Percentiles rank a stretch among this genome's conserved stretches.
These are phyloP conservation scores for Brachionus angularis DNA, from an alignment of 1,140 invertebrate genomes.

Conservation along the genomic window DNA sequence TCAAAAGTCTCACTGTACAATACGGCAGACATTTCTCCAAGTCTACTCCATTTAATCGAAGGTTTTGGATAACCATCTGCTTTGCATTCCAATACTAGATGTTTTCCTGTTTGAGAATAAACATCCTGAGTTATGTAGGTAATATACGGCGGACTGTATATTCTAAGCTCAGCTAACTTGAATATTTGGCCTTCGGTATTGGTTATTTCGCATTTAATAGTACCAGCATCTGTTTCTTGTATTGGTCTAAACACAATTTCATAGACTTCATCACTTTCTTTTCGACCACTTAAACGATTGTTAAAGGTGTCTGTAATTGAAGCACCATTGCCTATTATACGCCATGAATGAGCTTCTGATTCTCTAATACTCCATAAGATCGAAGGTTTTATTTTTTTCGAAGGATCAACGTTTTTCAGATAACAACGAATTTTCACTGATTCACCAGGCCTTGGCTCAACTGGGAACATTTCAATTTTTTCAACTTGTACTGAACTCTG, in stretches of 20 bases:
- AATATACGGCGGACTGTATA: constrained; percentile 32
- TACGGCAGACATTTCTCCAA: constrained; percentile 22
- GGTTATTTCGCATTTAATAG: constrained; percentile 34
- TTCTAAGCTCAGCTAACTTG: background rate
- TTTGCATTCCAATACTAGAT: constrained; percentile 12
- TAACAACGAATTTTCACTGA: constrained; percentile 39
- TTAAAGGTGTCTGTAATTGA: constrained; percentile 39
- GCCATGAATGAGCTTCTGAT: background rate
- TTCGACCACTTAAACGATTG: constrained; percentile 33
- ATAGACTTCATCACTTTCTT: constrained; percentile 44
- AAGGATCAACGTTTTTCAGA: constrained; percentile 44
- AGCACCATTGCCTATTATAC: constrained; percentile 36
- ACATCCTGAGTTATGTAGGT: constrained; percentile 36
- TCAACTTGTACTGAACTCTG: constrained; percentile 43
- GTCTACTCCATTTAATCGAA: constrained; percentile 34
- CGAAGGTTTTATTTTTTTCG: constrained; percentile 10
- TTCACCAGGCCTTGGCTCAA: constrained; percentile 29
- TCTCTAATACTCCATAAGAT: constrained; percentile 40
- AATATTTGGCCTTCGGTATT: constrained; percentile 42
- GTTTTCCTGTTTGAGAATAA: background rate
- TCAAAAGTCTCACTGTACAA: constrained; percentile 27
- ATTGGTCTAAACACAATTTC: constrained; percentile 40
- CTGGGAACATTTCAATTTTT: constrained; percentile 41
- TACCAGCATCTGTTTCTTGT: constrained; percentile 32
- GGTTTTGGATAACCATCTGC: constrained; percentile 39